Evolutionary conservation across 2,888 invertebrate genomes (phyloP).

Genomic region (Agriopis leucophaearia): DNA sequence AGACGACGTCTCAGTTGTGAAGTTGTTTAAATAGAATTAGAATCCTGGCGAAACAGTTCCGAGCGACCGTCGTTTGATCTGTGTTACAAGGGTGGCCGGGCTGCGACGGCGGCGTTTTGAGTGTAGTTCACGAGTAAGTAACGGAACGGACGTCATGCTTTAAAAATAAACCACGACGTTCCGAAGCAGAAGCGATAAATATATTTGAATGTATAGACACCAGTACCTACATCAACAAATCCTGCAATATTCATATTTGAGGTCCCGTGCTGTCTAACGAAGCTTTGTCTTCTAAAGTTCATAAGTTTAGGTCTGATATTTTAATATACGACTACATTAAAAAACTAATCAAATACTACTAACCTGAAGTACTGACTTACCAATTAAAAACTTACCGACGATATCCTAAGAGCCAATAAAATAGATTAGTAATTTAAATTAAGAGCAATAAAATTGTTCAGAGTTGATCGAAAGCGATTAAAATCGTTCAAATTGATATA

Average conservation of each 20-base stretch:
- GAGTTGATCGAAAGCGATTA: slow-evolving; percentile 69
- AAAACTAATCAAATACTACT: too few relatives aligned
- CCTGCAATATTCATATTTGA: slow-evolving; percentile 5
- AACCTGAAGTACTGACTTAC: neutral
- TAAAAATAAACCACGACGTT: slow-evolving; percentile 24
- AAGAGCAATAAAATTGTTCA: slow-evolving; percentile 55
- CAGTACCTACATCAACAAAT: slow-evolving; percentile 7
- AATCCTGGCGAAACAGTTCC: slow-evolving; percentile 35
- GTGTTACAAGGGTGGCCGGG: slow-evolving; percentile 15
- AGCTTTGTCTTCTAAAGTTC: neutral
- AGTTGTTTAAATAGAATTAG: slow-evolving; percentile 50
- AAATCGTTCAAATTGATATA: slow-evolving; percentile 75
- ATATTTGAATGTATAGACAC: slow-evolving; percentile 1
- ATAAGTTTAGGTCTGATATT: neutral
- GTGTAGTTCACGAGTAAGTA: slow-evolving; percentile 15
- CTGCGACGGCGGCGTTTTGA: slow-evolving; percentile 15
- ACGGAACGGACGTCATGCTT: slow-evolving; percentile 20
- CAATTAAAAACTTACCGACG: slow-evolving; percentile 13
- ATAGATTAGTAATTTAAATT: slow-evolving; percentile 54
- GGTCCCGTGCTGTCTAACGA: neutral
- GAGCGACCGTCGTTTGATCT: slow-evolving; percentile 36
- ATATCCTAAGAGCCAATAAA: slow-evolving; percentile 30
- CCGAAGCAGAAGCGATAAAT: slow-evolving; percentile 5
- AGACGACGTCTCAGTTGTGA: slow-evolving; percentile 54
- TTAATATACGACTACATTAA: too few relatives aligned